Evolutionary conservation across 2,113 vertebrate species (phyloP).

Genomic region (Alouatta palliata): DNA sequence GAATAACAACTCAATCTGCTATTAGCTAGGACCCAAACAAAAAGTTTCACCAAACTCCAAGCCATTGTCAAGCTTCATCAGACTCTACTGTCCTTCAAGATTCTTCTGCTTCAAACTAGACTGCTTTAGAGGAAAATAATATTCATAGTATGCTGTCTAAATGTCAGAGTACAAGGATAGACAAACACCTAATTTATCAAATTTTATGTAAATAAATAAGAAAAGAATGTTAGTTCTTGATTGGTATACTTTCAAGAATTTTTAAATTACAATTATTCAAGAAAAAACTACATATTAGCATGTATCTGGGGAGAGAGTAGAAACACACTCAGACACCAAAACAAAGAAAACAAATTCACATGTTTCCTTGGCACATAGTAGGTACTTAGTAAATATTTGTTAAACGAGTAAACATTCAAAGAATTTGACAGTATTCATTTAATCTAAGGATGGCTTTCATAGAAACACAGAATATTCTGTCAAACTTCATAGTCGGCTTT

Average conservation of each 20-base stretch:
- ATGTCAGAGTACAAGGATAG: not conserved
- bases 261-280: not conserved
- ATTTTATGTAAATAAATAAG: not conserved
- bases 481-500: not conserved
- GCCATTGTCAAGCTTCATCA: not conserved
- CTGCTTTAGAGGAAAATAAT: not conserved
- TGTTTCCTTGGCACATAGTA: not conserved
- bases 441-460: not conserved
- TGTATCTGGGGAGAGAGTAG: not conserved
- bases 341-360: not conserved
- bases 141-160: not conserved
- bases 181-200: not conserved
- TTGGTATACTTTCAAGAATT: not conserved
- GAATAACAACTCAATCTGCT: not conserved
- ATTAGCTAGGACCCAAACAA: not conserved
- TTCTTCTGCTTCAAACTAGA: not conserved
- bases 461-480: not conserved
- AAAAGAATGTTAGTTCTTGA: not conserved
- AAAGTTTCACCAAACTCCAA: not conserved
- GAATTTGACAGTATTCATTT: slow-evolving; percentile 1
- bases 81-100: not conserved
- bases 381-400: not conserved
- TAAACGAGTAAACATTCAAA: not conserved
- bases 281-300: not conserved
- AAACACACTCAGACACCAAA: not conserved